Evolutionary conservation across 1,140 invertebrate genomes (phyloP).

Genomic region (Drosophila pruinosa): DNA sequence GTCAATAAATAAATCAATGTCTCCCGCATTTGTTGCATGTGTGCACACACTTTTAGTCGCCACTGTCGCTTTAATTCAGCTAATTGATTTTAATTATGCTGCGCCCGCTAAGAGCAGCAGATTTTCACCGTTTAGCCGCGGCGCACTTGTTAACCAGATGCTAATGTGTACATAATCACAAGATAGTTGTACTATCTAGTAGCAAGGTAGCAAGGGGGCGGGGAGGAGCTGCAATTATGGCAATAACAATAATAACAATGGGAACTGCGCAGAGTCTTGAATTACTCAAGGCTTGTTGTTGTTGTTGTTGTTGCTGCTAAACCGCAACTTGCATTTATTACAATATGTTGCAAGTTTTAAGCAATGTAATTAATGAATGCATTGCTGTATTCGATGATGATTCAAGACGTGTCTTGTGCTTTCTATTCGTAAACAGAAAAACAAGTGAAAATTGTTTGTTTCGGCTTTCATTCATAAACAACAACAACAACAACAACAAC

Average conservation of each 20-base stretch:
- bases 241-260: constrained; percentile 67
- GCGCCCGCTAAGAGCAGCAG: constrained; percentile 55
- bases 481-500: constrained; percentile 22
- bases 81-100: constrained; percentile 79
- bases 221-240: constrained; percentile 47
- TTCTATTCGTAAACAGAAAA: constrained; percentile 44
- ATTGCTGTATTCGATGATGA: constrained; percentile 17
- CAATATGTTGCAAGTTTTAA: constrained; percentile 39
- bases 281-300: constrained; percentile 59
- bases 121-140: constrained; percentile 76
- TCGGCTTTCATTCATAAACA: constrained; percentile 64
- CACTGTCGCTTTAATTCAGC: constrained; percentile 54
- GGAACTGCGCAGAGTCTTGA: constrained; percentile 62
- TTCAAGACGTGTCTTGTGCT: constrained; percentile 19
- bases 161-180: constrained; percentile 56
- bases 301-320: constrained; percentile 42
- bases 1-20: too few species aligned
- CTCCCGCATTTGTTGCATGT: neutral
- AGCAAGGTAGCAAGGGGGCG: neutral
- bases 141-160: constrained; percentile 78
- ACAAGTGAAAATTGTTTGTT: constrained; percentile 43
- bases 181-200: neutral
- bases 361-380: constrained; percentile 44
- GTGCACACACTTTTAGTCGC: constrained; percentile 35
- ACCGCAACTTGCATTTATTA: constrained; percentile 71